Conservation (phyloP, 1,140 invertebrate genomes). For the Cyphomyrmex costatus region DNA sequence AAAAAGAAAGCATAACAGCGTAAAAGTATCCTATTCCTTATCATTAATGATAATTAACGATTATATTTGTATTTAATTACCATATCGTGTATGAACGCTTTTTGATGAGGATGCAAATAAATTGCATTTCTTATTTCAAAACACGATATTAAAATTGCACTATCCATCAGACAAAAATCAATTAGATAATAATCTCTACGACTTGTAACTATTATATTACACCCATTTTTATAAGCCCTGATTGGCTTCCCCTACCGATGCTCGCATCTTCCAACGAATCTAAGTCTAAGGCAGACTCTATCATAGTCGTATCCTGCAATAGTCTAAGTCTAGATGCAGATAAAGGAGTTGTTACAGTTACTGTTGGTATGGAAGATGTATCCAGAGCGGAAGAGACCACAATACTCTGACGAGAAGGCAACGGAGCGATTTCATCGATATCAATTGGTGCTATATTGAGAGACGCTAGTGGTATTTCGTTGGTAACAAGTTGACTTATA, state of each 20-base stretch:
- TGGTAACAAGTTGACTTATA: conserved; percentile 89
- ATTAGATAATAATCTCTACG: conserved; percentile 38
- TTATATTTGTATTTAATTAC: conserved; percentile 13
- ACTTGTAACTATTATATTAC: conserved; percentile 72
- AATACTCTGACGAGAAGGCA: conserved; percentile 81
- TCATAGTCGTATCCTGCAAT: conserved; percentile 94
- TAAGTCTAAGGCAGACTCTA: conserved; percentile 94
- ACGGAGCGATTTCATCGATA: conserved; percentile 84
- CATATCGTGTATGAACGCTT: neutral
- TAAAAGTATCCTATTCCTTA: neutral
- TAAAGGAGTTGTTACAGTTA: conserved; percentile 83
- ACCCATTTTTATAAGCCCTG: conserved; percentile 87
- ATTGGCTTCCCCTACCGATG: conserved; percentile 87
- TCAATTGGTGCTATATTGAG: conserved; percentile 85
- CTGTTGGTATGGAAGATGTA: conserved; percentile 77
- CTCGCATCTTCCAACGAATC: conserved; percentile 92
- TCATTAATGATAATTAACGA: conserved; percentile 2
- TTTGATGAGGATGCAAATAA: neutral
- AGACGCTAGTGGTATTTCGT: conserved; percentile 89
- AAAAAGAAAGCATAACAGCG: neutral
- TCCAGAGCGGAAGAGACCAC: conserved; percentile 82
- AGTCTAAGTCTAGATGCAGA: conserved; percentile 90
- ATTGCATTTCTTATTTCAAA: conserved; percentile 25
- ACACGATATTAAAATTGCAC: conserved; percentile 49
- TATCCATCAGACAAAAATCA: conserved; percentile 37